Evolutionary conservation across 1,140 invertebrate genomes (phyloP).

Genomic region (Prorops nasuta): DNA sequence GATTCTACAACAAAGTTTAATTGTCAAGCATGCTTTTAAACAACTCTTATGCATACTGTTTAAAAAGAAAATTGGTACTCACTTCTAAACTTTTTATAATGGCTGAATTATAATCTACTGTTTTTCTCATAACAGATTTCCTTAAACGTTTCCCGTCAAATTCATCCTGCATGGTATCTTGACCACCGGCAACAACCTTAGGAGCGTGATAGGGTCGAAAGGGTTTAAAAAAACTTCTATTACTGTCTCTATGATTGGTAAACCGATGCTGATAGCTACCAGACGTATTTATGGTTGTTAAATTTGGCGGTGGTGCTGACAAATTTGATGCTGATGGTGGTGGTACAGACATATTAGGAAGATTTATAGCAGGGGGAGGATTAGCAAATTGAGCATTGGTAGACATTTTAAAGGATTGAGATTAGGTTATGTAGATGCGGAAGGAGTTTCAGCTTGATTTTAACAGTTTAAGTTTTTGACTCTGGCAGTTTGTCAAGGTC

Average conservation of each 20-base stretch:
- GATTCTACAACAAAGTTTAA: conserved; percentile 61
- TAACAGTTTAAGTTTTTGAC: too few relatives aligned
- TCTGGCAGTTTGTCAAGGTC: too few relatives aligned
- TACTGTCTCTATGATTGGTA: conserved; percentile 45
- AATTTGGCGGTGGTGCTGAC: conserved; percentile 49
- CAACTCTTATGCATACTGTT: too few relatives aligned
- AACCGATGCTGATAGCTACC: conserved; percentile 49
- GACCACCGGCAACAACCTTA: conserved; percentile 45
- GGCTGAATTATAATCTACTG: conserved; percentile 97
- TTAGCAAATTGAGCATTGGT: conserved; percentile 46
- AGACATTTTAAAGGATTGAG: conserved; percentile 40
- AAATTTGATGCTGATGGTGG: conserved; percentile 49
- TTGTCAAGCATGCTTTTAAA: too few relatives aligned
- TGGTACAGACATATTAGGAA: conserved; percentile 55
- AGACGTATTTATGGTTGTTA: conserved; percentile 50
- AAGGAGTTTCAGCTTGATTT: too few relatives aligned
- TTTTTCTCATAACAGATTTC: conserved; percentile 96
- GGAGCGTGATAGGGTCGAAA: conserved; percentile 56
- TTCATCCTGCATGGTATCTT: conserved; percentile 66
- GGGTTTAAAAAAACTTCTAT: conserved; percentile 52
- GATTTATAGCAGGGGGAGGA: conserved; percentile 46
- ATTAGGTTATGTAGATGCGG: too few relatives aligned
- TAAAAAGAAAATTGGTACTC: too few relatives aligned
- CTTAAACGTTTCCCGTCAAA: conserved; percentile 94
- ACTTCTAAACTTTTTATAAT: conserved; percentile 90